These are phyloP conservation scores for Pantherophis vulpinus DNA, from an alignment of 2,797 vertebrate genomes.

Conservation along the genomic window DNA sequence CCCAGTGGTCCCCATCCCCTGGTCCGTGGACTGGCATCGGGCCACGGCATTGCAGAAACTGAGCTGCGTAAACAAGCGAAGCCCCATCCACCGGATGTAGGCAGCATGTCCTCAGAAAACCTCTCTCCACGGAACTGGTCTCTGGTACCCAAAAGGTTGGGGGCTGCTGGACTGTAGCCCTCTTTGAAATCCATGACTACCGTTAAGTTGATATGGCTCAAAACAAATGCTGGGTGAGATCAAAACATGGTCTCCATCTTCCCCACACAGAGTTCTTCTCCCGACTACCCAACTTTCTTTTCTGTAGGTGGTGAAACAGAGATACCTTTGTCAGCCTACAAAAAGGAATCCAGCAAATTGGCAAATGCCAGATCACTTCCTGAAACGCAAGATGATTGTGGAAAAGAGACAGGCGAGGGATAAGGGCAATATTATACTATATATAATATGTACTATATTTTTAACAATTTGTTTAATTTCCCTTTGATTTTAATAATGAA, in stretches of 20 bases:
- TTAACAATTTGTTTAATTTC: background rate
- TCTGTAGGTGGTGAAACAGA: background rate
- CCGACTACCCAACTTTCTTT: background rate
- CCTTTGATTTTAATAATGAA: background rate
- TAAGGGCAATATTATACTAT: background rate
- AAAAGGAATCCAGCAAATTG: background rate
- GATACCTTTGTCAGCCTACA: background rate
- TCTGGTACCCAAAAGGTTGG: no score
- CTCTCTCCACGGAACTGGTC: no score
- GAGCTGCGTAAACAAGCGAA: no score
- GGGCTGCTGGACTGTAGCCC: no score
- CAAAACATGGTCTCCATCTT: background rate
- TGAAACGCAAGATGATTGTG: background rate
- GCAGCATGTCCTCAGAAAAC: no score
- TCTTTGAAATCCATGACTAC: background rate
- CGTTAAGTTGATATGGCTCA: background rate
- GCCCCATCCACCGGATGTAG: no score
- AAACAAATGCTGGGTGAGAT: background rate
- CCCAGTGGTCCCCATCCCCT: no score
- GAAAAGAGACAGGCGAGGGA: background rate
- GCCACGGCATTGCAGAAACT: no score
- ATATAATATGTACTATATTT: background rate
- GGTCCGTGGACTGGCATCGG: no score
- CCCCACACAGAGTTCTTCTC: background rate
- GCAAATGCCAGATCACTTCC: background rate